Evolutionary conservation across 1,140 invertebrate genomes (phyloP), one percentile per base, ranked within the genome.

Genomic region (Magallana ariakensis): DNA sequence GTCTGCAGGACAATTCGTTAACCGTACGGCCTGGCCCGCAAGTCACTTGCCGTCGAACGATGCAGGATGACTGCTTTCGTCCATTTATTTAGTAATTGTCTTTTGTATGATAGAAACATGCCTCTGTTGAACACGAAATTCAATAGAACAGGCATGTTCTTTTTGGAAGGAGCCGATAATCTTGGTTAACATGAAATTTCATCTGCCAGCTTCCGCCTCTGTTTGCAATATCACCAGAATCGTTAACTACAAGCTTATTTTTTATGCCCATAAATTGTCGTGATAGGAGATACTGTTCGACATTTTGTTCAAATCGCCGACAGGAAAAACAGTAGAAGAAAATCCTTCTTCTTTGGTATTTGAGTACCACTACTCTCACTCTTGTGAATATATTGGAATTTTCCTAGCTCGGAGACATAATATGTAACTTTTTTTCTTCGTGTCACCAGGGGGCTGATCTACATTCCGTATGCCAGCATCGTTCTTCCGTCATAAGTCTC

Each of bases 21-120:
- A 60, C 66, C 66, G 33, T 26, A 26, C 22, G 66, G 9, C 22
- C 16, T 26, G 22, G 66, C 66, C 19, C 66, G 13, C 22, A 75
- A 26, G 4, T 13, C 9, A 75, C 22, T 75, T 19, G 33, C 22
- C 22, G 66, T 26, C 22, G 22, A 62, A 13, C 22, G 66, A 9
- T 26, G 7, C 19, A 19, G 19, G 19, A 70, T 26, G 22, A 22
- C 26, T 26, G 19, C 19, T 22, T 22, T 5, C 62, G 62, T 70
- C 62, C 22, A 70, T 70, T 75, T 75, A 33, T 26, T 46, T 22
- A 26, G 9, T 75, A 22, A 75, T 75, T 75, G 66, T 33, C 66
- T 11, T 75, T 75, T 11, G 66, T 26, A 26, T 9, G 22, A 26
- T 11, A 33, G 22, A 75, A 26, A 75, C 66, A 13, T 75, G 9